A percentile compares a stretch with the other conserved stretches of the same genome.
Evolutionary conservation across 2,797 vertebrate species (phyloP).

Genomic region (Cirrhinus molitorella): DNA sequence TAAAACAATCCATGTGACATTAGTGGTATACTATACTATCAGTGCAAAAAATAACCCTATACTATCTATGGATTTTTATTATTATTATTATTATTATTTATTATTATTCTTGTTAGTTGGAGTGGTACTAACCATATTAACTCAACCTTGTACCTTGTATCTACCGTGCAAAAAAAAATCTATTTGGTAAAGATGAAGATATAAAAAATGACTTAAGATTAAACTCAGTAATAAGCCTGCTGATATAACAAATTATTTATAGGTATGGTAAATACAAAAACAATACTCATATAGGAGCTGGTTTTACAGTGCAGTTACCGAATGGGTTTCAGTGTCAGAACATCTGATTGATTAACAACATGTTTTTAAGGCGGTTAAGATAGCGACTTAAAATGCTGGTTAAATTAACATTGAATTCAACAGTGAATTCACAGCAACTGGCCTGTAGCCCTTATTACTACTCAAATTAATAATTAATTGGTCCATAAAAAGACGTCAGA

Average conservation of each 20-base stretch:
- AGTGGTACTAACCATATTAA: no score
- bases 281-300: no score
- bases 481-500: background rate
- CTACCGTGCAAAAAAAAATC: no score
- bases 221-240: background rate
- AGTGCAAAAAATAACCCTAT: no score
- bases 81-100: no score
- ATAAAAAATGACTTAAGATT: background rate
- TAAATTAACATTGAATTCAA: background rate
- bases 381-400: background rate
- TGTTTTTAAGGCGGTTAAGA: background rate
- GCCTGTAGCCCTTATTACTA: background rate
- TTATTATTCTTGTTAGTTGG: no score
- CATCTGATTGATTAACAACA: background rate
- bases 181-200: no score
- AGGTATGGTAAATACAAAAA: no score
- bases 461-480: background rate
- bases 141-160: no score
- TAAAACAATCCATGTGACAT: no score
- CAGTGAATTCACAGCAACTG: background rate
- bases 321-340: background rate
- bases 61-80: background rate
- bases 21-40: background rate
- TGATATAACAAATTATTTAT: background rate
- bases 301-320: no score